phyloP scores from a whole-genome alignment of 1,140 invertebrate genomes.

The Aricia agestis region DNA sequence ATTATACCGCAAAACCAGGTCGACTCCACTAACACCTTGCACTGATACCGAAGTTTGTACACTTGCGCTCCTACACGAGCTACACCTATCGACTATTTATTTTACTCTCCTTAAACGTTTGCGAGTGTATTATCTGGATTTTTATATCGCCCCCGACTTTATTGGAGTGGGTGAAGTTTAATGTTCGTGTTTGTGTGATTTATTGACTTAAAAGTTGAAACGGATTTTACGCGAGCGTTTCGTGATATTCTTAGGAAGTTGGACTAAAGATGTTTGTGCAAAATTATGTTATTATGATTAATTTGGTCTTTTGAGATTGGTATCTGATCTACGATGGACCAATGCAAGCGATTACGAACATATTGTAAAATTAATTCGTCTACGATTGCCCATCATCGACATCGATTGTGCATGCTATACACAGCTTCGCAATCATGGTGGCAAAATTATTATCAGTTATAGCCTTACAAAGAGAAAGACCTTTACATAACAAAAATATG shows the following conservation, averaged over 20 bases:
- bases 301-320: no score
- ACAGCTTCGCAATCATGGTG: no score
- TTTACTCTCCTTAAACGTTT: neutral
- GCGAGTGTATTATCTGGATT: neutral
- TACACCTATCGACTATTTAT: neutral
- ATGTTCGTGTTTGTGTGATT: neutral
- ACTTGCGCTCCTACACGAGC: neutral
- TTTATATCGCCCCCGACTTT: neutral
- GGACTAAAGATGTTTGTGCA: no score
- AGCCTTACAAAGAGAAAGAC: no score
- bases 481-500: no score
- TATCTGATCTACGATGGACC: no score
- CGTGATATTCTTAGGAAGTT: neutral
- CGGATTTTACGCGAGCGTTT: neutral
- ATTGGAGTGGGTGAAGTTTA: neutral
- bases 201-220: neutral
- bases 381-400: no score
- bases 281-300: no score
- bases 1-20: constrained; percentile 61
- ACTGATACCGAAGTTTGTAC: constrained; percentile 16
- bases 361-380: no score
- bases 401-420: no score
- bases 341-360: no score
- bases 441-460: no score
- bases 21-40: constrained; percentile 37